Conservation (phyloP, 2,797 vertebrate genomes). For the Apogon hyalosoma region DNA sequence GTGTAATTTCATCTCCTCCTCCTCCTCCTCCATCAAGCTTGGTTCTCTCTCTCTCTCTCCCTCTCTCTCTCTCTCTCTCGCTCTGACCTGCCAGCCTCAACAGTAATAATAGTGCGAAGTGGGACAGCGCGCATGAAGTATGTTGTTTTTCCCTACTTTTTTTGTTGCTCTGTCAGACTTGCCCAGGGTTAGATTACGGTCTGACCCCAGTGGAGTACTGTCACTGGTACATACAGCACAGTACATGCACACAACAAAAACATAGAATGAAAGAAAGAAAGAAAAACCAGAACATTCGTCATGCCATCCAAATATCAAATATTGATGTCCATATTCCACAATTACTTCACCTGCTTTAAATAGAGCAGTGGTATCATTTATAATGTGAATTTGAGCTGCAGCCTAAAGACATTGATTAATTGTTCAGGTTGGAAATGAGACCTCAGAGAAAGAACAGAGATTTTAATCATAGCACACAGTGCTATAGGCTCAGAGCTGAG, state of each 20-base stretch:
- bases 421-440: slow-evolving; percentile 75
- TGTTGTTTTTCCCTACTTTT: slow-evolving; percentile 76
- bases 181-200: slow-evolving; percentile 65
- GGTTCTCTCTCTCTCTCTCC: slow-evolving; percentile 20
- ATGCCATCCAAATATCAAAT: slow-evolving; percentile 73
- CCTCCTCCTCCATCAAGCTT: slow-evolving; percentile 71
- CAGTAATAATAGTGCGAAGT: slow-evolving; percentile 87
- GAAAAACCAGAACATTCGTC: slow-evolving; percentile 41
- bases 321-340: slow-evolving; percentile 76
- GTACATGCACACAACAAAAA: slow-evolving; percentile 12
- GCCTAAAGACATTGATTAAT: slow-evolving; percentile 79
- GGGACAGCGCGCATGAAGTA: slow-evolving; percentile 77
- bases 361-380: slow-evolving; percentile 78
- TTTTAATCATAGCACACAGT: slow-evolving; percentile 61
- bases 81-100: slow-evolving; percentile 86
- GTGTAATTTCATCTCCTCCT: slow-evolving; percentile 94
- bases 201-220: slow-evolving; percentile 62
- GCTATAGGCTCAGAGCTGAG: slow-evolving; percentile 17
- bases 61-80: slow-evolving; percentile 33
- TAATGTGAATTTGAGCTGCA: slow-evolving; percentile 76
- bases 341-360: slow-evolving; percentile 79
- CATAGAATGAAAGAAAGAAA: slow-evolving; percentile 17
- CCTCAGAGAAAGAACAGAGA: slow-evolving; percentile 65
- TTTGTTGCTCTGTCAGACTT: slow-evolving; percentile 70
- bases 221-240: slow-evolving; percentile 49